Base-by-base conservation (phyloP, 2,113 vertebrate species). In the Nesogale talazaci region DNA sequence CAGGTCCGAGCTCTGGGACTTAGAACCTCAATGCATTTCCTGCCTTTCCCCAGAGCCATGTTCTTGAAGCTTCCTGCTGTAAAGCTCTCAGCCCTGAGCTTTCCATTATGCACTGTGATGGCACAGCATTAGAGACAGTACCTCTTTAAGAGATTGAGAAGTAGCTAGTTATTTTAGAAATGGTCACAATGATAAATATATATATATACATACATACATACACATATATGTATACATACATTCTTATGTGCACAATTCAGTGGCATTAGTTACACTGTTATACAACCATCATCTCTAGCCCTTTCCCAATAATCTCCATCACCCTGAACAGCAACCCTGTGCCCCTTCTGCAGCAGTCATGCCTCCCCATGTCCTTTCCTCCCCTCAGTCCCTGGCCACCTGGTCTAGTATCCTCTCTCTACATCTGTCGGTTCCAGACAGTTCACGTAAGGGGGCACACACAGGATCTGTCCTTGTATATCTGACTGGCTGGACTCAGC, bases 21-120 rank as follows among this genome's bases (percentile, higher is more conserved):
- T 63, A n/a, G 1, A 5, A 5, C 10, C n/a, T 14, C n/a, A 46
- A 22, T 2, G n/a, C 2, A 1, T n/a, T 8, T 27, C 52, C 4
- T 52, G 46, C 46, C 46, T 52, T 52, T 52, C 10, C 46, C 11
- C 34, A 14, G 42, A 20, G 56, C 27, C 80, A 3, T 2, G 0
- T 1, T 11, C 8, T 12, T 22, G 4, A 27, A 3, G 2, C 27
- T 42, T 76, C 61, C n/a, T 6, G 34, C 3, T 61, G 59, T 61
- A 61, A 20, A 38, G 46, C 11, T 23, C 81, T 1, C 5, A 52
- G 59, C 38, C 40, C 0, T 23, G 19, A 15, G 3, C 25, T 56
- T 42, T 42, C 86, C 38, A 52, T n/a, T 31, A 59, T 46, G 20
- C 15, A 34, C 0, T 0, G 52, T 0, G 38, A 22, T 0, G 10